Evolutionary conservation across 2,797 vertebrate species (phyloP), one percentile per base, ranked within the genome.

Genomic region (Crocodylus rhombifer): DNA sequence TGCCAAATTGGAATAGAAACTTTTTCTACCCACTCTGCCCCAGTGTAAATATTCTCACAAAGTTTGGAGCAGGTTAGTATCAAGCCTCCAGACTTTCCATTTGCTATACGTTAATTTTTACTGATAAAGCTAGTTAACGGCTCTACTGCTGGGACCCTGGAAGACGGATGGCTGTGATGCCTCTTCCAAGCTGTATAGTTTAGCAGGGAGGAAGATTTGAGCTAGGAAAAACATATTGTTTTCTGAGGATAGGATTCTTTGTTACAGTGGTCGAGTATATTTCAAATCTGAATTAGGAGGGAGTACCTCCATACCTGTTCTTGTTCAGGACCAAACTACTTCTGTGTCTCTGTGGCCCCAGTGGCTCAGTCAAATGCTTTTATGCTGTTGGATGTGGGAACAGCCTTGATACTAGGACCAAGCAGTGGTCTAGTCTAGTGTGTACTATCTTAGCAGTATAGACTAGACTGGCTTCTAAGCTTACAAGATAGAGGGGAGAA

Each of bases 121-220:
- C 51, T 64, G 33, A 17, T 64, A 63, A 80, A 81, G 26, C 8
- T 57, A n/a, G 21, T 57, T 57, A 16, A 7, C 33, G 25, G 4
- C 67, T 80, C 57, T 82, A 0, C 12, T 77, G 5, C 23, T 51
- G n/a, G 55, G 6, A 18, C 61, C 82, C 26, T 75, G n/a, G 21
- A 18, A 0, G 51, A 6, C 25, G 14, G 30, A 5, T 75, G 14
- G 42, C 60, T 55, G 25, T 51, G 55, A 1, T n/a, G 20, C 79
- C 78, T 85, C 0, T 58, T 78, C 15, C 62, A 1, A 1, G 0
- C 16, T 6, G 64, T 82, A 89, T 36, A 0, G 2, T 0, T 85
- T 1, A 0, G 36, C 75, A 86, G 51, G 13, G 73, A 10, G 65
- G 36, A 57, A 25, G 62, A 26, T 78, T 23, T 21, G 18, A 81